These are phyloP conservation scores for Microdon myrmicae DNA, from an alignment of 2,888 invertebrate species.

Conservation along the genomic window DNA sequence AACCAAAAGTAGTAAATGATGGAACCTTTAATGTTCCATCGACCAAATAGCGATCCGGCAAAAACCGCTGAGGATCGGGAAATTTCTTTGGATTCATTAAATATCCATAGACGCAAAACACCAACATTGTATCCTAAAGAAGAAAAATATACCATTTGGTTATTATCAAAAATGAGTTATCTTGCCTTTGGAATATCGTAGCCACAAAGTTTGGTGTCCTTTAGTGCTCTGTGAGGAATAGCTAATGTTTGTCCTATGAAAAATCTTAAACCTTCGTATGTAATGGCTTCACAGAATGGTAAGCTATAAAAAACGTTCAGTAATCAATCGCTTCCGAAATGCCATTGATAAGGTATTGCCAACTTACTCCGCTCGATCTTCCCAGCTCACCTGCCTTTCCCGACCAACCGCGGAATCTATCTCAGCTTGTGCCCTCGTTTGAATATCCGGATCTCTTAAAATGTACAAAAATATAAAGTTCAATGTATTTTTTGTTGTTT, in stretches of 20 bases:
- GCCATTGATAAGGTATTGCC: slow-evolving; percentile 19
- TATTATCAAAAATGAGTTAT: background rate
- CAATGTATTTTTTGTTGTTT: slow-evolving; percentile 83
- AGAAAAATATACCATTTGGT: no score
- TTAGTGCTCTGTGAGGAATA: slow-evolving; percentile 81
- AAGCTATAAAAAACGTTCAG: slow-evolving; percentile 76
- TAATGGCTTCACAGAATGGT: slow-evolving; percentile 83
- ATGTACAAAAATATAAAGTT: slow-evolving; percentile 82
- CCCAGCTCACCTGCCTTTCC: slow-evolving; percentile 74
- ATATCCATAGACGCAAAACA: slow-evolving; percentile 79
- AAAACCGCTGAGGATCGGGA: slow-evolving; percentile 77
- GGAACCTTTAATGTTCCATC: slow-evolving; percentile 73
- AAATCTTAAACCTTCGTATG: slow-evolving; percentile 80
- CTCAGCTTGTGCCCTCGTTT: slow-evolving; percentile 80
- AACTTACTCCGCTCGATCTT: slow-evolving; percentile 76
- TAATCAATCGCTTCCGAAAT: slow-evolving; percentile 23
- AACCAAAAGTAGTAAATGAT: slow-evolving; percentile 82
- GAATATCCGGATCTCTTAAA: slow-evolving; percentile 77
- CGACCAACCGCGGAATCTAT: slow-evolving; percentile 79
- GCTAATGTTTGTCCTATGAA: slow-evolving; percentile 83
- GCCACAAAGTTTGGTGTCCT: slow-evolving; percentile 77
- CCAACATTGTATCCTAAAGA: slow-evolving; percentile 80
- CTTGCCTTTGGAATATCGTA: slow-evolving; percentile 80
- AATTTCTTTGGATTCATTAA: slow-evolving; percentile 76
- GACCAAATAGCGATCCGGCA: slow-evolving; percentile 78